A percentile compares a stretch with the other conserved stretches of the same genome.
These are phyloP conservation scores for Drosophila diplacantha DNA, from an alignment of 2,888 invertebrate species.

Conservation along the genomic window DNA sequence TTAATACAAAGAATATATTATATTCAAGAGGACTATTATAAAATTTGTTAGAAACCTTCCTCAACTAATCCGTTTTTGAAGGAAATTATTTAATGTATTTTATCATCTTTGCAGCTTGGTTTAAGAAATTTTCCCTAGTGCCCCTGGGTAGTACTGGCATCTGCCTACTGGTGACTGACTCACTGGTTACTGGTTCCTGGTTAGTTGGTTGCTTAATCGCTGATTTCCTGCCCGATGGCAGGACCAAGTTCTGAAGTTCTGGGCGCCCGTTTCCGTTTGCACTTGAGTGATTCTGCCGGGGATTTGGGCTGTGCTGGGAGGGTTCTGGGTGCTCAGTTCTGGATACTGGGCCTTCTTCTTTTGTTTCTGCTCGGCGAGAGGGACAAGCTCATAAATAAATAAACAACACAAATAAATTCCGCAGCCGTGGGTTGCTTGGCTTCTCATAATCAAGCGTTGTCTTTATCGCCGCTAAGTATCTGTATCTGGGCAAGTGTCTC, in stretches of 20 bases:
- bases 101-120: fast-evolving
- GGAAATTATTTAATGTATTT: not conserved
- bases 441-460: slow-evolving; percentile 67
- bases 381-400: slow-evolving; percentile 72
- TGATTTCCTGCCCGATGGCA: slow-evolving; percentile 65
- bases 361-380: slow-evolving; percentile 64
- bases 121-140: not conserved
- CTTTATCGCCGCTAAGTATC: slow-evolving; percentile 70
- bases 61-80: not conserved
- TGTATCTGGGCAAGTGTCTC: slow-evolving; percentile 46
- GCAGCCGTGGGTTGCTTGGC: slow-evolving; percentile 49
- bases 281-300: slow-evolving; percentile 67
- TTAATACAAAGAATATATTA: not conserved
- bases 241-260: slow-evolving; percentile 63
- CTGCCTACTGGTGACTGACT: slow-evolving; percentile 26
- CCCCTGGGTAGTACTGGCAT: not conserved
- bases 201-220: slow-evolving; percentile 70
- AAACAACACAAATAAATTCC: slow-evolving; percentile 69
- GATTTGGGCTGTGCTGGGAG: slow-evolving; percentile 39
- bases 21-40: fast-evolving
- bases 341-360: slow-evolving; percentile 34
- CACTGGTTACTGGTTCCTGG: slow-evolving; percentile 39
- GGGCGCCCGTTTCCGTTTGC: slow-evolving; percentile 66
- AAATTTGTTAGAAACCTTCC: fast-evolving
- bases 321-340: slow-evolving; percentile 39